Base-by-base conservation (phyloP, 2,797 vertebrate genomes). In the Salarias fasciatus region DNA sequence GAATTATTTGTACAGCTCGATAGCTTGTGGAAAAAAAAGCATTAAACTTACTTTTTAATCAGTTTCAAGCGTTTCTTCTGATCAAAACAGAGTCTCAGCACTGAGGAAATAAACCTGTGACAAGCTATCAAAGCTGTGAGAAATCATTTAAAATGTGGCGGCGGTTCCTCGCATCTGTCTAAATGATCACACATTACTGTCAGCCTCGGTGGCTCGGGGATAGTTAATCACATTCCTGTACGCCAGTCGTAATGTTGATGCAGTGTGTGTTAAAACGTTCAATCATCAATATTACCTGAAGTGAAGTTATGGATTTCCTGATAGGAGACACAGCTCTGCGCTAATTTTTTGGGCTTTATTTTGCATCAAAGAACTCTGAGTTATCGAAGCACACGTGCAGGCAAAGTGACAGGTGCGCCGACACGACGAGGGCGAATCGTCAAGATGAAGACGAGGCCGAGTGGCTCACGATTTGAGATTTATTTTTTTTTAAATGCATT, bases 381-480 rank as follows among this genome's bases (percentile, higher is more conserved):
- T 40, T 62, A 79, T 67, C 62, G 64, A 74, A 79, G 63, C 56
- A 47, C 65, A 52, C 28, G 72, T 63, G 61, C 71, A 60, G 72
- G 68, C 33, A 40, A 48, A 64, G 67, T 48, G 61, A 77, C 68
- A 77, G 80, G 68, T 76, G 79, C 57, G 72, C 56, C 9, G 59
- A 72, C 63, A 74, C 18, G 62, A 74, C 5, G 57, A 63, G 62
- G 65, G 63, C 36, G 75, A 68, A 69, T 65, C 72, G 75, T 70
- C 47, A 14, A 61, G 71, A 75, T 11, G 64, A 82, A 57, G 52
- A 68, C 51, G 67, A 50, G 66, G 57, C 24, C 2, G 40, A 59
- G 33, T 6, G 35, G 53, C 46, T 64, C 62, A 51, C 12, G 11
- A 51, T 69, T 59, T 18, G 24, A 62, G 11, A 61, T 44, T 52